Evolutionary conservation across 2,113 vertebrate genomes (phyloP).

Genomic region (Dendrocopos noguchii): DNA sequence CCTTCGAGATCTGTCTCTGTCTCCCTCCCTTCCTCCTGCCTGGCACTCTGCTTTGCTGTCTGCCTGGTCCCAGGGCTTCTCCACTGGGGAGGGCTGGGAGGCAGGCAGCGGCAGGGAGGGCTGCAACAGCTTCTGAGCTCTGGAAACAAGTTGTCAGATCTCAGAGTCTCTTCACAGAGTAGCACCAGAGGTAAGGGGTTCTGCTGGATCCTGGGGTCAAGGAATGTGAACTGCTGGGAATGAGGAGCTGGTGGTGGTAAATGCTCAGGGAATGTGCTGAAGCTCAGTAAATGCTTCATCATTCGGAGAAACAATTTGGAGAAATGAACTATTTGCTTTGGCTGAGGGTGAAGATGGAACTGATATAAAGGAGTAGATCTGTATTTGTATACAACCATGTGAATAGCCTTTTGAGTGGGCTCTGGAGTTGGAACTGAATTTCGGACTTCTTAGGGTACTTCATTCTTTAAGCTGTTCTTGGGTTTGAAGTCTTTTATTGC

Average conservation of each 20-base stretch:
- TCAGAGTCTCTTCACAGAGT: slow-evolving; percentile 8
- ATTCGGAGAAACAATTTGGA: not conserved
- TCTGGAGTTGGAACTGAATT: not conserved
- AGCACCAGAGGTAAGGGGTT: slow-evolving; percentile 54
- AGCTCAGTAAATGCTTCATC: not conserved
- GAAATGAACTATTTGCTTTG: not conserved
- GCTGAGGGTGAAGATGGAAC: not conserved
- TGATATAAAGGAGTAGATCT: not conserved
- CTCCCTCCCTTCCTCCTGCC: not conserved
- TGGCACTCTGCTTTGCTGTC: not conserved
- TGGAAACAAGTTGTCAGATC: slow-evolving; percentile 30
- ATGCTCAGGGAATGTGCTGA: not conserved
- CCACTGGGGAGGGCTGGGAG: not conserved
- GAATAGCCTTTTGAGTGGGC: not conserved
- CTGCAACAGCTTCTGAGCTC: not conserved
- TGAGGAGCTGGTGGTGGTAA: fast-evolving
- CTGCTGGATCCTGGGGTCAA: not conserved
- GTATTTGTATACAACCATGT: not conserved
- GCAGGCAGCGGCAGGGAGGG: not conserved
- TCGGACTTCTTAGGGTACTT: not conserved
- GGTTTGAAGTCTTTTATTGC: not conserved
- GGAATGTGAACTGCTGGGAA: not conserved
- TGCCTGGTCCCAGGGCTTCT: not conserved
- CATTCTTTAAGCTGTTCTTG: not conserved
- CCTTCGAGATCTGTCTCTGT: slow-evolving; percentile 6